Evolutionary conservation across 2,888 invertebrate species (phyloP).

Genomic region (Ectemnius continuus): DNA sequence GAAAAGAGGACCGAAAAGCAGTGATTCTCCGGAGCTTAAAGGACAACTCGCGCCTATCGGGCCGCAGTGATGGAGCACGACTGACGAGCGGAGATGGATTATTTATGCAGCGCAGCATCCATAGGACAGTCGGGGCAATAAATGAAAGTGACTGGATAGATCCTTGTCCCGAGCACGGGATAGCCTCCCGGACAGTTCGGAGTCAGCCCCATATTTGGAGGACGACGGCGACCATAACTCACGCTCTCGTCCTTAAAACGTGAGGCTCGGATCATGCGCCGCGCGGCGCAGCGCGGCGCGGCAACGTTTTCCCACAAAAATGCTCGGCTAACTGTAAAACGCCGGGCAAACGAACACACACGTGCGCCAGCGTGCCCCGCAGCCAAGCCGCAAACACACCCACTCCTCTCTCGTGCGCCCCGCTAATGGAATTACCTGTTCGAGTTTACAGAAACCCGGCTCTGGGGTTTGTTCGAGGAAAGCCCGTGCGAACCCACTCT

Average conservation of each 20-base stretch:
- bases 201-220: constrained; percentile 32
- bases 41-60: neutral
- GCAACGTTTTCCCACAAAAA: constrained; percentile 52
- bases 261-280: constrained; percentile 40
- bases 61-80: neutral
- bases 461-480: constrained; percentile 64
- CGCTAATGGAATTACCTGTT: constrained; percentile 66
- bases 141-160: constrained; percentile 39
- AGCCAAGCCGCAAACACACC: constrained; percentile 59
- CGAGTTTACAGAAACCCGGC: constrained; percentile 66
- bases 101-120: constrained; percentile 5
- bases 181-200: constrained; percentile 2
- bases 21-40: neutral
- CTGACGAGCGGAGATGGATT: constrained; percentile 2
- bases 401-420: constrained; percentile 41
- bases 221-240: constrained; percentile 15
- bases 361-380: constrained; percentile 31
- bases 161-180: neutral
- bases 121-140: constrained; percentile 6
- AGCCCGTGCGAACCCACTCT: constrained; percentile 54
- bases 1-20: neutral
- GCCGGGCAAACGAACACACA: constrained; percentile 40
- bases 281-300: constrained; percentile 24
- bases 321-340: constrained; percentile 61
- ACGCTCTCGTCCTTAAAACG: constrained; percentile 39